Percentiles rank a stretch among this genome's conserved stretches.
Conservation (phyloP, 2,113 vertebrate species). For the Glaucomys volans region DNA sequence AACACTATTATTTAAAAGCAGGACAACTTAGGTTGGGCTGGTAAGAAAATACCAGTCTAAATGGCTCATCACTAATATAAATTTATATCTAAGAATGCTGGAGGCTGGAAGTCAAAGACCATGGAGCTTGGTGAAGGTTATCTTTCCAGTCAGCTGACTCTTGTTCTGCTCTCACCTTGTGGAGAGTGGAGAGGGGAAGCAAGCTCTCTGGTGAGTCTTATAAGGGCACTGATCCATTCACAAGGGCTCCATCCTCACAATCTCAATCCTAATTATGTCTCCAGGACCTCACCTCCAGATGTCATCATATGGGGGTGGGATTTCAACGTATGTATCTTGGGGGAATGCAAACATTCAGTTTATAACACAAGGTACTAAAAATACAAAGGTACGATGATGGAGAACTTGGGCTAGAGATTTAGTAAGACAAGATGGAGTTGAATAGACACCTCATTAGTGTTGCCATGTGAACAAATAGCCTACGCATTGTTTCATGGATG, state of each 20-base stretch:
- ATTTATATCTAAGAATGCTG: background rate
- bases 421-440: background rate
- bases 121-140: background rate
- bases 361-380: background rate
- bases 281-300: background rate
- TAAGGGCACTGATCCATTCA: background rate
- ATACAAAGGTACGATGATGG: background rate
- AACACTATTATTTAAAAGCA: background rate
- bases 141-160: background rate
- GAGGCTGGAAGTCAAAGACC: background rate
- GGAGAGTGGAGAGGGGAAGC: background rate
- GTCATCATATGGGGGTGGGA: no score
- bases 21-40: background rate
- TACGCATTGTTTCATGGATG: background rate
- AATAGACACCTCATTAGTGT: background rate
- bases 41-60: background rate
- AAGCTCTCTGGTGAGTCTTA: background rate
- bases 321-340: background rate
- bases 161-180: fast-evolving
- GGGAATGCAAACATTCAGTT: background rate
- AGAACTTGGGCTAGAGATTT: background rate
- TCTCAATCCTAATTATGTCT: background rate
- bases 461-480: background rate
- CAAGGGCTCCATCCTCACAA: background rate
- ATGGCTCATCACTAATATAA: background rate